Evolutionary conservation across 2,888 invertebrate species (phyloP).

Genomic region (Ochropleura leucogaster): DNA sequence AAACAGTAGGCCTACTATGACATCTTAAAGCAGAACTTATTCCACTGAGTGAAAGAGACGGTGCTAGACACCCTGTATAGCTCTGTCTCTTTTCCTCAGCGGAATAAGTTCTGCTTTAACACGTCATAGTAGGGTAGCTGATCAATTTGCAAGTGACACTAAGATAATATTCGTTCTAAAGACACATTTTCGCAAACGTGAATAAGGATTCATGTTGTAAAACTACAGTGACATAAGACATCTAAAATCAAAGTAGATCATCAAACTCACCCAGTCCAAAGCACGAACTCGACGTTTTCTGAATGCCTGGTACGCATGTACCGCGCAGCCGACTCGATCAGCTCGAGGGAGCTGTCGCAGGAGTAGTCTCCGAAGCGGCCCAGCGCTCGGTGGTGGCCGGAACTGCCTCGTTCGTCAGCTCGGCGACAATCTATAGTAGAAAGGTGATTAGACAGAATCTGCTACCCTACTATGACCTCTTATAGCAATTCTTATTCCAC

Average conservation of each 20-base stretch:
- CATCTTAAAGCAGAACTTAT: too few species aligned
- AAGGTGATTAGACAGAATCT: background rate
- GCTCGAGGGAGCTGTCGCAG: slow-evolving; percentile 97
- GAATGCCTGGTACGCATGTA: slow-evolving; percentile 96
- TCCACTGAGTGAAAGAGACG: too few species aligned
- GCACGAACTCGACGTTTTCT: slow-evolving; percentile 97
- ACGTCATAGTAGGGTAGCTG: too few species aligned
- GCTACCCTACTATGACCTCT: too few species aligned
- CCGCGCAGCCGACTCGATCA: slow-evolving; percentile 96
- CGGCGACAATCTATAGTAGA: slow-evolving; percentile 91
- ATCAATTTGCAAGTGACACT: too few species aligned
- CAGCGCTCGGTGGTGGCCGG: slow-evolving; percentile 91
- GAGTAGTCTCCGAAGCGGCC: slow-evolving; percentile 91
- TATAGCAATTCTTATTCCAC: too few species aligned
- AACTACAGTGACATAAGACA: background rate
- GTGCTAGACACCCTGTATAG: too few species aligned
- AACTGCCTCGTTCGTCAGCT: slow-evolving; percentile 90
- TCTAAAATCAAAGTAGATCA: background rate
- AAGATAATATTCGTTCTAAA: too few species aligned
- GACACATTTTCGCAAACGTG: background rate
- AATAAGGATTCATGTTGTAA: background rate
- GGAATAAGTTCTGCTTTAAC: too few species aligned
- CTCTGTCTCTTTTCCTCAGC: too few species aligned
- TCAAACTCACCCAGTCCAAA: slow-evolving; percentile 97
- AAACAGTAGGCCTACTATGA: too few species aligned